Evolutionary conservation across 2,113 vertebrate genomes (phyloP).

Genomic region (Gavialis gangeticus): DNA sequence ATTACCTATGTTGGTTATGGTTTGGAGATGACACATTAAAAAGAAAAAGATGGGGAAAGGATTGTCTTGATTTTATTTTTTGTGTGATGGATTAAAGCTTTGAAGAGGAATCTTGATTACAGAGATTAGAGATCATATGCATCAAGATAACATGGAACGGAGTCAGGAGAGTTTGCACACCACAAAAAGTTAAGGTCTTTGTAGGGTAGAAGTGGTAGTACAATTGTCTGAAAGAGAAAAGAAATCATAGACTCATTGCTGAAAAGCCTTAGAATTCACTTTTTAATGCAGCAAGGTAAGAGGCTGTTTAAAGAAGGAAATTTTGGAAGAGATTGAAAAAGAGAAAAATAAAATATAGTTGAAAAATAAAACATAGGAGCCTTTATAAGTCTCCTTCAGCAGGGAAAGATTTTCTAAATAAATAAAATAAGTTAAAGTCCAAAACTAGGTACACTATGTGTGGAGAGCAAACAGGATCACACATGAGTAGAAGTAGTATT

Average conservation of each 20-base stretch:
- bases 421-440: not conserved
- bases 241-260: not conserved
- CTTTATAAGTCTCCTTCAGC: not conserved
- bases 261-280: not conserved
- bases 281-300: not conserved
- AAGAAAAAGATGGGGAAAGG: not conserved
- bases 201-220: not conserved
- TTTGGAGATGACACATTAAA: not conserved
- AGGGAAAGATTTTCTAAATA: not conserved
- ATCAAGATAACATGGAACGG: not conserved
- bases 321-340: not conserved
- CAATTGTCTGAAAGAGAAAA: not conserved
- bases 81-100: fast-evolving
- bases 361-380: not conserved
- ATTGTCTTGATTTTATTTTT: not conserved
- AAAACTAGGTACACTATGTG: not conserved
- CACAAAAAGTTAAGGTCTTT: not conserved
- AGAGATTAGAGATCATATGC: no score
- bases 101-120: not conserved
- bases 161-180: not conserved
- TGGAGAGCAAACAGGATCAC: not conserved
- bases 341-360: not conserved
- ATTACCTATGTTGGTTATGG: fast-evolving
- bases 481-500: not conserved
- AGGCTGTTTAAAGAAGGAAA: not conserved